phyloP scores from a whole-genome alignment of 2,888 invertebrate species.

The Lochmaea capreae region DNA sequence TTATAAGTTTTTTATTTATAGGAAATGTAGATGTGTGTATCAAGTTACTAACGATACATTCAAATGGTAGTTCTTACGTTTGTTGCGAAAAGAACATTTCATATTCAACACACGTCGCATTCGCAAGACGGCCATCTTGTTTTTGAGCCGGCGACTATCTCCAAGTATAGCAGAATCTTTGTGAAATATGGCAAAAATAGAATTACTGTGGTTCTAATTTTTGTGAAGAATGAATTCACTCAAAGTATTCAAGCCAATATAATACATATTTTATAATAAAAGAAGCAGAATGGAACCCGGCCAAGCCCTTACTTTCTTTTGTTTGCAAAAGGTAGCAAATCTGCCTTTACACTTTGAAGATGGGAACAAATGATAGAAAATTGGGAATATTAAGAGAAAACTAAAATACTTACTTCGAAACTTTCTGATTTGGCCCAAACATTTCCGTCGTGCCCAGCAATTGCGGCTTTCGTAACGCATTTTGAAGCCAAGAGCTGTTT shows the following conservation, averaged over 20 bases:
- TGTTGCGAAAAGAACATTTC: not conserved
- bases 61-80: not conserved
- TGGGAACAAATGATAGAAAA: not conserved
- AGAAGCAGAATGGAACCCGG: conserved; percentile 26
- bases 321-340: conserved; percentile 37
- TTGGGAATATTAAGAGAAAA: not conserved
- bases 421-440: conserved; percentile 94
- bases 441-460: conserved; percentile 95
- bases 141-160: conserved; percentile 54
- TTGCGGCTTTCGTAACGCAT: conserved; percentile 94
- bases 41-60: not conserved
- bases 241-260: not conserved
- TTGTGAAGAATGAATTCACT: not conserved
- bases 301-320: conserved; percentile 53
- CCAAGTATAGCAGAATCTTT: conserved; percentile 39
- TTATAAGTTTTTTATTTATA: not conserved
- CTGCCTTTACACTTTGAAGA: not conserved
- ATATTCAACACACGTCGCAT: conserved; percentile 59
- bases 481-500: conserved; percentile 95
- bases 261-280: conserved; percentile 1
- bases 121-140: conserved; percentile 61
- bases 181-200: conserved; percentile 35
- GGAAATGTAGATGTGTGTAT: not conserved
- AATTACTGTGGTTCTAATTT: not conserved
- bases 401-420: conserved; percentile 86